phyloP scores from a whole-genome alignment of 2,888 invertebrate species.

The Bombylius major region DNA sequence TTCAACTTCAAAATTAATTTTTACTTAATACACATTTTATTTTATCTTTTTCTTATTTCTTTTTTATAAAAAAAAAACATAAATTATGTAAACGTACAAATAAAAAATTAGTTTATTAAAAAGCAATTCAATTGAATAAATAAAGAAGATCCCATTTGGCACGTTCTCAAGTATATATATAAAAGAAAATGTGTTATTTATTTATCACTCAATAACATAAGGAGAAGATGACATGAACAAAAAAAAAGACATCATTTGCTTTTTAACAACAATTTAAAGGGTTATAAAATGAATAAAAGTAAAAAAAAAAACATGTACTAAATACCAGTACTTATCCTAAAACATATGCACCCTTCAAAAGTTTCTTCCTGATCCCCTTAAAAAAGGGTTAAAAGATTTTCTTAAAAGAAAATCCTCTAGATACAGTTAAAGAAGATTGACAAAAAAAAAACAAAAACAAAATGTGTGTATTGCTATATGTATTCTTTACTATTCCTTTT shows the following conservation, averaged over 20 bases:
- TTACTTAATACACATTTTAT: no score
- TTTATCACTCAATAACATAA: no score
- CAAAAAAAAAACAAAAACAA: neutral
- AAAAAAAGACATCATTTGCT: no score
- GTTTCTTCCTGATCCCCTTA: neutral
- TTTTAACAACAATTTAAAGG: no score
- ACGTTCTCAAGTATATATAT: neutral
- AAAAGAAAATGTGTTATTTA: no score
- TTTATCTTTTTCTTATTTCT: no score
- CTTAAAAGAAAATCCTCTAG: neutral
- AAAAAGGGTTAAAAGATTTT: neutral
- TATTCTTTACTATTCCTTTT: neutral
- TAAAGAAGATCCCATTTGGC: neutral
- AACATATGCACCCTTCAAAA: constrained; percentile 3
- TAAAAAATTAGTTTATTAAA: neutral
- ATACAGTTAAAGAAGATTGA: neutral
- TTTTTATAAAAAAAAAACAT: no score
- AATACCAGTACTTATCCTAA: neutral
- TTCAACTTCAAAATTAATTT: no score
- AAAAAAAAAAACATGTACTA: no score
- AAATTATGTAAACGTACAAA: no score
- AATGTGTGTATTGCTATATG: neutral
- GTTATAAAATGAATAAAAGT: no score
- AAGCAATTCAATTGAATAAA: neutral
- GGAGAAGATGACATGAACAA: no score